These are phyloP conservation scores for Melinaea marsaeus DNA, from an alignment of 2,888 invertebrate genomes.

Conservation along the genomic window DNA sequence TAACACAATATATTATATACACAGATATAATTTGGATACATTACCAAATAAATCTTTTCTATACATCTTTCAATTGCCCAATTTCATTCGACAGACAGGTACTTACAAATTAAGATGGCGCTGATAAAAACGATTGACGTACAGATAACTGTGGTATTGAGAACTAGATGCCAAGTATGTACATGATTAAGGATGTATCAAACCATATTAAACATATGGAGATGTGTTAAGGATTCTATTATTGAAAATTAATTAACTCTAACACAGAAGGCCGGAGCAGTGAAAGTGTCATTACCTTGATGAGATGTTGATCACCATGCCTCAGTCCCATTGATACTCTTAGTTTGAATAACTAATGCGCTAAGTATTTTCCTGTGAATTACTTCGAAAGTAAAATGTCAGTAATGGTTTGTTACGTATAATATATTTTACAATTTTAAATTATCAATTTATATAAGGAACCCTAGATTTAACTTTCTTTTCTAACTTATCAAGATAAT, in stretches of 20 bases:
- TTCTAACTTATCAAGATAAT: slow-evolving; percentile 2
- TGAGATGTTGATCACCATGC: slow-evolving; percentile 2
- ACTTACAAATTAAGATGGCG: slow-evolving; percentile 31
- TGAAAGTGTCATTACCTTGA: slow-evolving; percentile 6
- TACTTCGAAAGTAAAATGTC: not conserved
- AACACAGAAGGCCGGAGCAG: not conserved
- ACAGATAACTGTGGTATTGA: slow-evolving; percentile 23
- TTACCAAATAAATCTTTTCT: too few species aligned
- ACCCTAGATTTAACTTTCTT: slow-evolving; percentile 1
- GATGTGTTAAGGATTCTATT: not conserved
- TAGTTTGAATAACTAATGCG: slow-evolving; percentile 1
- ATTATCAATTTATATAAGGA: not conserved
- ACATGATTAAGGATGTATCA: not conserved
- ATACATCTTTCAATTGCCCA: slow-evolving; percentile 12
- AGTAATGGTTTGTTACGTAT: not conserved
- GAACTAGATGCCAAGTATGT: not conserved
- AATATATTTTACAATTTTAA: not conserved
- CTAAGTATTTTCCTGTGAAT: not conserved
- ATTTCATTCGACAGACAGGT: slow-evolving; percentile 23
- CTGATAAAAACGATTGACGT: slow-evolving; percentile 31
- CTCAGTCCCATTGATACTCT: not conserved
- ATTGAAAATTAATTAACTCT: slow-evolving; percentile 2
- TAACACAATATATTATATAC: too few species aligned
- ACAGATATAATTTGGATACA: too few species aligned
- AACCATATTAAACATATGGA: not conserved